Evolutionary conservation across 2,797 vertebrate genomes (phyloP).

Genomic region (Cygnus olor): DNA sequence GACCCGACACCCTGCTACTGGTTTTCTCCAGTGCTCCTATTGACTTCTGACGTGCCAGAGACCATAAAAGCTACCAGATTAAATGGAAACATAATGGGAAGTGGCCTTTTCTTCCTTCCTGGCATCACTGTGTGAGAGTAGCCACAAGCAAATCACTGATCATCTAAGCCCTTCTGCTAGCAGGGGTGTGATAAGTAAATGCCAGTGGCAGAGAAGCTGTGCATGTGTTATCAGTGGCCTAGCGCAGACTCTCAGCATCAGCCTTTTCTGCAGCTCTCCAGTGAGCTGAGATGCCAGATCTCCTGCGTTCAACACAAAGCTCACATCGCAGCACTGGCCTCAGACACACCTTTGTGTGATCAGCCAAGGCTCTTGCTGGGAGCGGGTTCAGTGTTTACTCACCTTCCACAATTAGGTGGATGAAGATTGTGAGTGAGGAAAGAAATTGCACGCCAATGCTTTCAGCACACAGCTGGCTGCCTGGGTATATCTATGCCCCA

Average conservation of each 20-base stretch:
- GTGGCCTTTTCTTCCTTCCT: background rate
- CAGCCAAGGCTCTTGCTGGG: background rate
- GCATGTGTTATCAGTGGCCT: background rate
- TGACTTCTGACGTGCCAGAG: background rate
- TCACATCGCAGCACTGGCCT: background rate
- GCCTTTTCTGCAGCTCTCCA: background rate
- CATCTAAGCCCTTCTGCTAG: background rate
- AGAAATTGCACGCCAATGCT: background rate
- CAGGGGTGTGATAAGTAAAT: background rate
- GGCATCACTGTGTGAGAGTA: background rate
- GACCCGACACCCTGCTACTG: background rate
- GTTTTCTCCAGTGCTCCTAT: background rate
- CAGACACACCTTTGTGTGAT: background rate
- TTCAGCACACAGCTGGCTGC: background rate
- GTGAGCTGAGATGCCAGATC: background rate
- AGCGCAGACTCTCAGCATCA: background rate
- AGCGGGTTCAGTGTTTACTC: background rate
- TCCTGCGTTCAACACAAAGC: background rate
- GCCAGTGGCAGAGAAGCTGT: background rate
- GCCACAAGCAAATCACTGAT: background rate
- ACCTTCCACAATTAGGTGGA: background rate
- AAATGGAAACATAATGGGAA: background rate
- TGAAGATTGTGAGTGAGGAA: background rate
- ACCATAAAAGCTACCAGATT: background rate
- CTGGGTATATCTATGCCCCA: background rate